Percentiles rank a stretch among this genome's conserved stretches.
Evolutionary conservation across 2,113 vertebrate species (phyloP).

Genomic region (Eubucco bourcierii): DNA sequence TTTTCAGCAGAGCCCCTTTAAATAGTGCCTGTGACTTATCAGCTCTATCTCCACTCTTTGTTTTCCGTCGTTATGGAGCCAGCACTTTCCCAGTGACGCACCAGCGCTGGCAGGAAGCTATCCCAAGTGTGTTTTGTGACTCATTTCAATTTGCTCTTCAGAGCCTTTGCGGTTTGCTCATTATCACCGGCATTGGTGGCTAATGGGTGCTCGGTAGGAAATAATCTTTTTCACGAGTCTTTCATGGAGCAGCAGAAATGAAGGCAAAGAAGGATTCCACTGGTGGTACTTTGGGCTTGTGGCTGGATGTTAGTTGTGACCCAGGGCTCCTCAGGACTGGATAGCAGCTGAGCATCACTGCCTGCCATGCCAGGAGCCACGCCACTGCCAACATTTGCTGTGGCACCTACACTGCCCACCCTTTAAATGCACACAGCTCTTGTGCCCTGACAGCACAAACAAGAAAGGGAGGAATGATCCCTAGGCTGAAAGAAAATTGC

Average conservation of each 20-base stretch:
- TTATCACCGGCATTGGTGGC: constrained; percentile 70
- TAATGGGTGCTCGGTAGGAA: constrained; percentile 79
- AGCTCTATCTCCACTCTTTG: constrained; percentile 49
- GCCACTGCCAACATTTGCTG: accelerated
- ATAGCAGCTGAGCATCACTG: background rate
- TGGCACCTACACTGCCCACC: accelerated
- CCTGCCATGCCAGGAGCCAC: accelerated
- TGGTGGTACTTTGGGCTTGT: background rate
- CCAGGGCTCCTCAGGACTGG: background rate
- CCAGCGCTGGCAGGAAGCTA: constrained; percentile 68
- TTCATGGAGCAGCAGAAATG: constrained; percentile 75
- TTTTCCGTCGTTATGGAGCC: constrained; percentile 65
- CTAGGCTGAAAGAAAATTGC: background rate
- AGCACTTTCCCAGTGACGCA: constrained; percentile 72
- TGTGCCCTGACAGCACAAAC: accelerated
- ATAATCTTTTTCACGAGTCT: constrained; percentile 77
- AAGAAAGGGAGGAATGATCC: background rate
- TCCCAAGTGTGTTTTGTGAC: constrained; percentile 75
- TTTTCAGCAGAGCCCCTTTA: constrained; percentile 35
- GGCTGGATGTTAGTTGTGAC: background rate
- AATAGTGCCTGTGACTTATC: constrained; percentile 17
- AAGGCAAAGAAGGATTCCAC: constrained; percentile 31
- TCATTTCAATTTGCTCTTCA: constrained; percentile 76
- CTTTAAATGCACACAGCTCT: accelerated
- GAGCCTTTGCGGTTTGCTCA: constrained; percentile 68